Base-by-base conservation (phyloP, 2,113 vertebrate genomes). In the Toxotes jaculatrix region DNA sequence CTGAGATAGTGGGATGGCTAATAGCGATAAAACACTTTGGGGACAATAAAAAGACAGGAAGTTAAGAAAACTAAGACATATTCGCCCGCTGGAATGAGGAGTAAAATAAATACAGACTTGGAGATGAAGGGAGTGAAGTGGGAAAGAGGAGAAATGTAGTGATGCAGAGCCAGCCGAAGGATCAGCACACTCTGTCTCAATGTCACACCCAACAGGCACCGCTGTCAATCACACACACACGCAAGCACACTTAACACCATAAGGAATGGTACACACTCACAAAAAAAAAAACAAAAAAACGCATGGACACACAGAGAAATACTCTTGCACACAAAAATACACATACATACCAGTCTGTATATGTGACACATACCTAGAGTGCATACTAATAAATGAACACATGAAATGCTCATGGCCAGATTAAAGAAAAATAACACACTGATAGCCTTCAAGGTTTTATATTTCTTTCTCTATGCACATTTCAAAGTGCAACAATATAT, bases 111-210 rank as follows among this genome's bases (percentile, higher is more conserved):
- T 83, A 61, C 71, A 70, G 66, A 75, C 49, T 34, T 62, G 51
- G 59, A 64, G 83, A 85, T 86, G 49, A 86, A 77, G 76, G 74
- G 47, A 81, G 78, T 67, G 68, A 83, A 86, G 79, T 56, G 74
- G 78, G 73, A 65, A 27, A 65, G 60, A 74, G 67, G 76, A 76
- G 67, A 75, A 79, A 83, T 62, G 79, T 80, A 57, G 71, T 36
- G 86, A 85, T 74, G 82, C 82, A 71, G 68, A 84, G 60, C 82
- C 77, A 63, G 77, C 67, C 11, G 40, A 78, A 53, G 82, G 85
- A 87, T 90, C 86, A 85, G 80, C 45, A 61, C 83, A 89, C 85
- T 89, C 78, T 83, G 91, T 89, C 89, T 89, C 84, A 60, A 71
- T 90, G 86, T 88, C 88, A 87, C 67, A 80, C 82, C 76, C 80